These are phyloP conservation scores for Clusia tigrina DNA, from an alignment of 2,888 invertebrate species.

Conservation along the genomic window DNA sequence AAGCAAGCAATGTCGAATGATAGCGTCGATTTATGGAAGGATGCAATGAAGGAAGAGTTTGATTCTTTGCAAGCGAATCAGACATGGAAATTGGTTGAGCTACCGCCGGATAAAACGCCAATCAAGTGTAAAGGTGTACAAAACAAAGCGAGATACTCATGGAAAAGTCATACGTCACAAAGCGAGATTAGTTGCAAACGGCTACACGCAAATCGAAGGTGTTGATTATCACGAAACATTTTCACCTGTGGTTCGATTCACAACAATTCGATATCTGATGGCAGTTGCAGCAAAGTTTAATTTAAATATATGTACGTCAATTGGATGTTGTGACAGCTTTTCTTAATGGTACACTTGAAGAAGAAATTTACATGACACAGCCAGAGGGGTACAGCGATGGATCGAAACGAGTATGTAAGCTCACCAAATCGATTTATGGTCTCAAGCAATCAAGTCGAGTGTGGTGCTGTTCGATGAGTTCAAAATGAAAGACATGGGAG, in stretches of 20 bases:
- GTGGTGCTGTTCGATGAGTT: background rate
- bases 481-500: background rate
- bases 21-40: too few relatives aligned
- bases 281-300: slow-evolving; percentile 26
- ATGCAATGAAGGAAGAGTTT: too few relatives aligned
- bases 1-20: too few relatives aligned
- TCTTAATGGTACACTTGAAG: slow-evolving; percentile 9
- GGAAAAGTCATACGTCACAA: too few relatives aligned
- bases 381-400: slow-evolving; percentile 1
- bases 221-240: slow-evolving; percentile 30
- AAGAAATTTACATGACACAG: slow-evolving; percentile 6
- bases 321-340: slow-evolving; percentile 22
- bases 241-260: slow-evolving; percentile 18
- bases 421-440: background rate
- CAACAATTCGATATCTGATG: too few relatives aligned
- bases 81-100: too few relatives aligned
- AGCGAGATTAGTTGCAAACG: too few relatives aligned
- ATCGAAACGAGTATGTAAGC: background rate
- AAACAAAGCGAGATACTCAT: too few relatives aligned
- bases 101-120: too few relatives aligned
- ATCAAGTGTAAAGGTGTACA: too few relatives aligned
- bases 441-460: background rate
- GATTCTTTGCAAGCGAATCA: too few relatives aligned
- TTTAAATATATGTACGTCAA: slow-evolving; percentile 23
- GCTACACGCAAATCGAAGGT: slow-evolving; percentile 24